These are phyloP conservation scores for Oriolus oriolus DNA, from an alignment of 2,113 vertebrate species.

Conservation along the genomic window DNA sequence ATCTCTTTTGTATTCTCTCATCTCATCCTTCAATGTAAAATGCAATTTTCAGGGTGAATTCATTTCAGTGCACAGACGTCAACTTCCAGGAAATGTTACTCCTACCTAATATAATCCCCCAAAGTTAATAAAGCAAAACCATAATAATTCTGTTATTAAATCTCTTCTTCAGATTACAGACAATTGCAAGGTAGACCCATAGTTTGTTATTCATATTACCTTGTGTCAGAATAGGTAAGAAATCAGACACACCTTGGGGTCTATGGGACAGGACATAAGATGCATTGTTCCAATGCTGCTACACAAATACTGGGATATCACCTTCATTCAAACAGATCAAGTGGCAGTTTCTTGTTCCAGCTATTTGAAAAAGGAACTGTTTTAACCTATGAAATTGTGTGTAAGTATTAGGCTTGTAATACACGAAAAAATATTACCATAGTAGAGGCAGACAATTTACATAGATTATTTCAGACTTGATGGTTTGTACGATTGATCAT, in stretches of 20 bases:
- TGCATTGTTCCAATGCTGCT: neutral
- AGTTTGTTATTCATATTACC: neutral
- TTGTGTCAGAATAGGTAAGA: neutral
- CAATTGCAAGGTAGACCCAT: neutral
- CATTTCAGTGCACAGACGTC: neutral
- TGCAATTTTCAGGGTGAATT: neutral
- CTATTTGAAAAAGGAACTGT: neutral
- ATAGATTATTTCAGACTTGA: neutral
- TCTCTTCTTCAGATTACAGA: neutral
- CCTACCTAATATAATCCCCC: neutral
- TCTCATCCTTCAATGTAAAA: neutral
- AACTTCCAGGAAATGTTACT: neutral
- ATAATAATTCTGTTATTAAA: neutral
- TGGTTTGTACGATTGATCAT: neutral
- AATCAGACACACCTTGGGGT: neutral
- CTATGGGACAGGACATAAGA: neutral
- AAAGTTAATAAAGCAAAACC: neutral
- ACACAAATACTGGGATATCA: neutral
- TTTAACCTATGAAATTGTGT: neutral
- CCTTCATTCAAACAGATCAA: neutral
- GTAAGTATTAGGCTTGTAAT: neutral
- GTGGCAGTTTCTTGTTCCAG: neutral
- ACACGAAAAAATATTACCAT: neutral
- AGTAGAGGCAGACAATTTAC: neutral
- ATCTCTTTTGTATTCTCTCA: neutral